phyloP scores from a whole-genome alignment of 2,113 vertebrate genomes.

The Petrocephalus zakoni region DNA sequence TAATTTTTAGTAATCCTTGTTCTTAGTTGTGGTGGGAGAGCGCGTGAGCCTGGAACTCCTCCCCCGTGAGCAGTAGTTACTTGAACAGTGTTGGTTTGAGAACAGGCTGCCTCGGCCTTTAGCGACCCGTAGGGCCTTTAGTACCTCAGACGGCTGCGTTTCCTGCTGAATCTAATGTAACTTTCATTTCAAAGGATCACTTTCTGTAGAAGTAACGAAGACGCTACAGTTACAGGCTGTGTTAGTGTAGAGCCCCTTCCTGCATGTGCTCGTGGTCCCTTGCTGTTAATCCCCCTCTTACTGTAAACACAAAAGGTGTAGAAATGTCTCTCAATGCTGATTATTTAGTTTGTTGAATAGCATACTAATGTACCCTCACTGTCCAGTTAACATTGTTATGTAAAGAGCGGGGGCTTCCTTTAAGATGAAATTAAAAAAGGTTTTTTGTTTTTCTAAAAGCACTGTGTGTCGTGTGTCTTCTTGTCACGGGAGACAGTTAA shows the following conservation, averaged over 20 bases:
- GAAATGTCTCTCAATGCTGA: background rate
- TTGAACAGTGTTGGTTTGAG: constrained; percentile 2
- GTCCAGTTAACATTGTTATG: constrained; percentile 64
- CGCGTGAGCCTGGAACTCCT: background rate
- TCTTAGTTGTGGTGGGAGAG: constrained; percentile 19
- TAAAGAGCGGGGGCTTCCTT: constrained; percentile 66
- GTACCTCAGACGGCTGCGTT: constrained; percentile 42
- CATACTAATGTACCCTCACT: constrained; percentile 64
- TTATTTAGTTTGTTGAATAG: constrained; percentile 37
- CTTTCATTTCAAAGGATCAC: constrained; percentile 64
- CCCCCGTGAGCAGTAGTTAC: background rate
- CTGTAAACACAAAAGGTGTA: constrained; percentile 34
- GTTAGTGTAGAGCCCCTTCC: constrained; percentile 57
- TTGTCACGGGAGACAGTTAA: background rate
- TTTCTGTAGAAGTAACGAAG: constrained; percentile 62
- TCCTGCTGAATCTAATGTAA: constrained; percentile 43
- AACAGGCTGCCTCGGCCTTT: constrained; percentile 41
- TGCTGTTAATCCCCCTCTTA: constrained; percentile 19
- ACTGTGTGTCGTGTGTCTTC: background rate
- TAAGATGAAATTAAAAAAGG: constrained; percentile 62
- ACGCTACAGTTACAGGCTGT: constrained; percentile 48
- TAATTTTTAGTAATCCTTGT: constrained; percentile 49
- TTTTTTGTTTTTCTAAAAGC: constrained; percentile 7
- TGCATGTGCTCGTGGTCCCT: constrained; percentile 67
- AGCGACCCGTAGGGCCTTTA: constrained; percentile 42